phyloP scores from a whole-genome alignment of 2,888 invertebrate genomes.

The Euclidia mi region DNA sequence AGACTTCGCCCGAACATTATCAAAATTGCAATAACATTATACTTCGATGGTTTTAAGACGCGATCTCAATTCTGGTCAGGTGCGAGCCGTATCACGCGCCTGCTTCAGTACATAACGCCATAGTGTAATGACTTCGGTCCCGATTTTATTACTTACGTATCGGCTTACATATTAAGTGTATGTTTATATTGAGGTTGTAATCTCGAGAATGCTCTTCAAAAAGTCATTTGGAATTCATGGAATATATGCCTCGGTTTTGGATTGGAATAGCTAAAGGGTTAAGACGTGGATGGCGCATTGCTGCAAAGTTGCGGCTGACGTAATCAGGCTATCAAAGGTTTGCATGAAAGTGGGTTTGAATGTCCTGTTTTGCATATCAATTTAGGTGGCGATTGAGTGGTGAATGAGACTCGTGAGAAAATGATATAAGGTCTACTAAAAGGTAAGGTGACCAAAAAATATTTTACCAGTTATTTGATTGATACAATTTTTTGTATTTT shows the following conservation, averaged over 20 bases:
- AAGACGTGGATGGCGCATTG: conserved; percentile 10
- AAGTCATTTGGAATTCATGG: conserved; percentile 35
- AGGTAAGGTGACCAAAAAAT: no score
- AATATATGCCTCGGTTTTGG: conserved; percentile 14
- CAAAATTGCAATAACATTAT: conserved; percentile 54
- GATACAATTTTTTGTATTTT: no score
- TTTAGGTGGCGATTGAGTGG: no score
- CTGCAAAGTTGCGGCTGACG: background rate
- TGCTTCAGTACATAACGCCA: conserved; percentile 46
- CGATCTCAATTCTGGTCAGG: conserved; percentile 59
- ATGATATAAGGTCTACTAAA: no score
- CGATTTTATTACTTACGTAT: conserved; percentile 46
- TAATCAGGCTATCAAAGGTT: background rate
- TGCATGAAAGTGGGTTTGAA: background rate
- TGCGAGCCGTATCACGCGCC: conserved; percentile 45
- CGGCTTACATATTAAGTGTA: conserved; percentile 53
- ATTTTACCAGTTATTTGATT: no score
- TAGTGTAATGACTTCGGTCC: conserved; percentile 41
- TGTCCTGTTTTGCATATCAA: no score
- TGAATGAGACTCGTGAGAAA: no score
- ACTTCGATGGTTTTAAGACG: conserved; percentile 37
- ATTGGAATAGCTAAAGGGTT: conserved; percentile 13
- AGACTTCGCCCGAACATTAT: conserved; percentile 33
- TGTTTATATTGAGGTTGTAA: conserved; percentile 49
- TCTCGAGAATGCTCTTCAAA: conserved; percentile 44